These are phyloP conservation scores for Hydrotaea diabolus DNA, from an alignment of 2,888 invertebrate genomes.

Conservation along the genomic window DNA sequence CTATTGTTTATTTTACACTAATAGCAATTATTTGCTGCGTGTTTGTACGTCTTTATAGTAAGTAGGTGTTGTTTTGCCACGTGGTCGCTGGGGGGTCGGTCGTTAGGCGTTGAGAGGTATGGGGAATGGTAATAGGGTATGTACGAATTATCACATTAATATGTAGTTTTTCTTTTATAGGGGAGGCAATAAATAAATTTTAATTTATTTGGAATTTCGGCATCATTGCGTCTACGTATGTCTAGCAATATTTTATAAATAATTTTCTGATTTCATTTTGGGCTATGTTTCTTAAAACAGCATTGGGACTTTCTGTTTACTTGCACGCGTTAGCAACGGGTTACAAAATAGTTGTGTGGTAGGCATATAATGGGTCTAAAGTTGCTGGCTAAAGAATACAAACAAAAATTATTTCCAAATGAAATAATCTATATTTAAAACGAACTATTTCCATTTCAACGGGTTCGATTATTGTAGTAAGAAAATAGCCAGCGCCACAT, in stretches of 20 bases:
- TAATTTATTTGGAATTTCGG: constrained; percentile 27
- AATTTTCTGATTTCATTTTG: constrained; percentile 29
- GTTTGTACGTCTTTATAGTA: not conserved
- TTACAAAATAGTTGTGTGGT: not conserved
- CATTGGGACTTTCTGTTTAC: not conserved
- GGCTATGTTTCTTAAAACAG: not conserved
- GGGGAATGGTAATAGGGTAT: not conserved
- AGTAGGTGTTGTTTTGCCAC: not conserved
- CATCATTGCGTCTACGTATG: not conserved
- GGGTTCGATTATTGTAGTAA: too few relatives aligned
- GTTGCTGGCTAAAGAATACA: not conserved
- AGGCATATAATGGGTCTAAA: not conserved
- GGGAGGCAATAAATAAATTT: constrained; percentile 22
- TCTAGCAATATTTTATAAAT: constrained; percentile 15
- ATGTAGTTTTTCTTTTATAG: not conserved
- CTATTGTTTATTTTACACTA: constrained; percentile 31
- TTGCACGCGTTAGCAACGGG: not conserved
- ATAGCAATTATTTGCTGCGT: constrained; percentile 20
- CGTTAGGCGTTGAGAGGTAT: not conserved
- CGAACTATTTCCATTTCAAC: too few relatives aligned
- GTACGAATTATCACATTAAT: not conserved
- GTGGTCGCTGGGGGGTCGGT: not conserved
- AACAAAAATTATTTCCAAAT: not conserved
- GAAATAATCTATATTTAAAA: too few relatives aligned
- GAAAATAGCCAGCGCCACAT: too few relatives aligned